Percentiles rank a stretch among this genome's conserved stretches.
Conservation (phyloP, 2,797 vertebrate genomes). For the Siniperca obscura region DNA sequence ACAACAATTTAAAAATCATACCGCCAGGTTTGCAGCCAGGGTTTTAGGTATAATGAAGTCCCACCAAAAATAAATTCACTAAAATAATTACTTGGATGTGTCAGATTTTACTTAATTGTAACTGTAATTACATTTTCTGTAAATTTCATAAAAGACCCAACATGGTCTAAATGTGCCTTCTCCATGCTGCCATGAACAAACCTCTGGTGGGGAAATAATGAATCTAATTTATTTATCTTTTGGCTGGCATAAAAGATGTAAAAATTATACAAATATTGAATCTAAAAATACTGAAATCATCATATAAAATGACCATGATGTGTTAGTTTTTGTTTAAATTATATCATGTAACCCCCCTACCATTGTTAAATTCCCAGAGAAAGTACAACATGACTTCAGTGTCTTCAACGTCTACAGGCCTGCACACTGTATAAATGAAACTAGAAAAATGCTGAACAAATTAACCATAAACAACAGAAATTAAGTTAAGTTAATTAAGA, state of each 20-base stretch:
- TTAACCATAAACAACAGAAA: background rate
- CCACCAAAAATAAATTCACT: background rate
- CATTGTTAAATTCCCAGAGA: background rate
- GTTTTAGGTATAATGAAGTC: background rate
- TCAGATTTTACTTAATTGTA: conserved; percentile 2
- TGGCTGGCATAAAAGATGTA: background rate
- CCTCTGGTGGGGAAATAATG: background rate
- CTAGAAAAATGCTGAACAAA: background rate
- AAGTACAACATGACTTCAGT: background rate
- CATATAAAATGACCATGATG: background rate
- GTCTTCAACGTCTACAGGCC: background rate
- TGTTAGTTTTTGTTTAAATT: background rate
- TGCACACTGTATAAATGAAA: background rate
- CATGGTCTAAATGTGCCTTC: background rate
- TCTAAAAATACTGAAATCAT: background rate
- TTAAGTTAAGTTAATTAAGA: background rate
- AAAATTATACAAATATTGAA: background rate
- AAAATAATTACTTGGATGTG: background rate
- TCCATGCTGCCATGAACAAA: background rate
- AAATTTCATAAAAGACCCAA: background rate
- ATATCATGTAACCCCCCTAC: background rate
- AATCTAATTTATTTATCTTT: background rate
- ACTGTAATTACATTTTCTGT: background rate
- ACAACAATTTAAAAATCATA: background rate
- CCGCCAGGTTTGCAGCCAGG: background rate